Evolutionary conservation across 2,888 invertebrate species (phyloP).

Genomic region (Rhagophthalmus giganteus): DNA sequence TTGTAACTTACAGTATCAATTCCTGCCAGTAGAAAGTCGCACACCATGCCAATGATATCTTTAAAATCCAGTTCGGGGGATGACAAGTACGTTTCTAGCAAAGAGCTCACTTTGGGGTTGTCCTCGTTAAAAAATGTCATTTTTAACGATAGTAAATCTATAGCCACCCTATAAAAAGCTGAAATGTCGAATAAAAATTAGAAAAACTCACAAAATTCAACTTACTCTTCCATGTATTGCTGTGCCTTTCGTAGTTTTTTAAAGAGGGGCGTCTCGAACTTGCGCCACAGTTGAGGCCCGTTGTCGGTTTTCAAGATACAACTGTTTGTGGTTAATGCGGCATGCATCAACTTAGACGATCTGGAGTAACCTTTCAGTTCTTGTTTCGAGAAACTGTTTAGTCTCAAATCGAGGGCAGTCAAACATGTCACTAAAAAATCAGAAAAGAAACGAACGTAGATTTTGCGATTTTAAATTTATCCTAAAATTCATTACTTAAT

Average conservation of each 20-base stretch:
- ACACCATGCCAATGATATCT: constrained; percentile 81
- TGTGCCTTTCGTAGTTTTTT: constrained; percentile 69
- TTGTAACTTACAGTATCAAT: constrained; percentile 75
- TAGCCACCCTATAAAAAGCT: constrained; percentile 61
- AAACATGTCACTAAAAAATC: constrained; percentile 71
- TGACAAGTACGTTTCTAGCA: constrained; percentile 70
- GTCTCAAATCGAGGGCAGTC: constrained; percentile 70
- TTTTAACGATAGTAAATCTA: constrained; percentile 65
- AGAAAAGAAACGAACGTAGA: no score
- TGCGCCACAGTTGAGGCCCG: constrained; percentile 70
- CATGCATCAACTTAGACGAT: constrained; percentile 69
- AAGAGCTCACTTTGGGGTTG: constrained; percentile 38
- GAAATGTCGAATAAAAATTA: neutral
- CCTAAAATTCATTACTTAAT: no score
- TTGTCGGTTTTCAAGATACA: constrained; percentile 71
- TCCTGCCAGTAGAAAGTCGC: constrained; percentile 83
- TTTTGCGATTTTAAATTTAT: no score
- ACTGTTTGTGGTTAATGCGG: constrained; percentile 75
- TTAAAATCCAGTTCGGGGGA: constrained; percentile 71
- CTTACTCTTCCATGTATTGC: constrained; percentile 69
- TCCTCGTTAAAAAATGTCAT: constrained; percentile 57
- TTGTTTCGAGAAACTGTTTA: constrained; percentile 66
- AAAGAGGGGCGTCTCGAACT: constrained; percentile 73
- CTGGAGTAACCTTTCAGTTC: constrained; percentile 65
- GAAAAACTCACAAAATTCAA: no score